Conservation (phyloP, 2,888 invertebrate species). For the Epinotia brunnichana region DNA sequence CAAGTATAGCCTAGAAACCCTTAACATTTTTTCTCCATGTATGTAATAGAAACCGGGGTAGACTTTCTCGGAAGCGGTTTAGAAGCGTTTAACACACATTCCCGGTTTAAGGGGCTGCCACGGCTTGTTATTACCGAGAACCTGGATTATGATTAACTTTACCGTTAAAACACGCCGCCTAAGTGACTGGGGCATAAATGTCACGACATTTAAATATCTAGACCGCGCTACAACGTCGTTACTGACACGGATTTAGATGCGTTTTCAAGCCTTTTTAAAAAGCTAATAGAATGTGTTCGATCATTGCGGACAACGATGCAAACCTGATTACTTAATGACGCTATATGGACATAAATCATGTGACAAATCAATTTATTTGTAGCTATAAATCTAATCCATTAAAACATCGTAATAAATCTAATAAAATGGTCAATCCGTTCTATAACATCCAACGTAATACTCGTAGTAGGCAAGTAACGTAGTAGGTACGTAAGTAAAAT, state of each 20-base stretch:
- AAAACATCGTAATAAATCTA: slow-evolving; percentile 37
- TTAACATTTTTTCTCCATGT: slow-evolving; percentile 40
- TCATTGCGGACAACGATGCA: slow-evolving; percentile 47
- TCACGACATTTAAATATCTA: slow-evolving; percentile 57
- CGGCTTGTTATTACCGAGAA: slow-evolving; percentile 50
- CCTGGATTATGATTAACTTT: slow-evolving; percentile 60
- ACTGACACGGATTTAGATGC: slow-evolving; percentile 55
- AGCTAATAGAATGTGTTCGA: slow-evolving; percentile 48
- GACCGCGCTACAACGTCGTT: slow-evolving; percentile 57
- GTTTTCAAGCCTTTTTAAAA: slow-evolving; percentile 57
- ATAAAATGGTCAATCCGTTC: slow-evolving; percentile 28
- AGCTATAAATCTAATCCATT: slow-evolving; percentile 48
- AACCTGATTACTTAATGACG: slow-evolving; percentile 55
- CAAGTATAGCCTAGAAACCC: slow-evolving; percentile 32
- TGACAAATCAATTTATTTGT: slow-evolving; percentile 51
- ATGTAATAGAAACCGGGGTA: slow-evolving; percentile 43
- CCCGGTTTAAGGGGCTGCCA: slow-evolving; percentile 59
- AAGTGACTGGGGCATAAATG: slow-evolving; percentile 54
- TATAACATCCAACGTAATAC: slow-evolving; percentile 18
- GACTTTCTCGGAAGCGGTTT: slow-evolving; percentile 63
- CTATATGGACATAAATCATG: slow-evolving; percentile 48
- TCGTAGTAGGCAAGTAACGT: no score
- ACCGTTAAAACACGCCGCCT: slow-evolving; percentile 58
- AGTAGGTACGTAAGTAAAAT: no score
- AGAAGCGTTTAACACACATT: slow-evolving; percentile 69